A percentile compares a stretch with the other conserved stretches of the same genome.
phyloP scores from a whole-genome alignment of 2,888 invertebrate genomes.

The Platycheirus rosarum region DNA sequence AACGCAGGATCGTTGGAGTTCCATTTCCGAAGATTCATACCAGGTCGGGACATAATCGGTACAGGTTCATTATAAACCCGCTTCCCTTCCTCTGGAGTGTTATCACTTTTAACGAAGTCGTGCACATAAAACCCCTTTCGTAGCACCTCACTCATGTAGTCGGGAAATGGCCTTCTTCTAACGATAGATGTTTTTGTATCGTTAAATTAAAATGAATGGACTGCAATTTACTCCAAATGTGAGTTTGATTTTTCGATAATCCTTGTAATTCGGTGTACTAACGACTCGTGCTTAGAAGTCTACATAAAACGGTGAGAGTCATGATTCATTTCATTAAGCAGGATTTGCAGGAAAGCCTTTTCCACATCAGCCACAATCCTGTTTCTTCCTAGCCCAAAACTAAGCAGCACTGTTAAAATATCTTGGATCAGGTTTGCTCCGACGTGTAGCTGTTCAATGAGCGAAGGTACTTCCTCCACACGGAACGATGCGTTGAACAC shows the following conservation, averaged over 20 bases:
- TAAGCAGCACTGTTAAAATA: conserved; percentile 23
- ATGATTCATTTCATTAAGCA: background rate
- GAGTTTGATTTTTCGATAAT: conserved; percentile 36
- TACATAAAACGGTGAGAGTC: conserved; percentile 10
- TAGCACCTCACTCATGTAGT: conserved; percentile 28
- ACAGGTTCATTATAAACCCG: too few relatives aligned
- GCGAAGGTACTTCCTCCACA: too few relatives aligned
- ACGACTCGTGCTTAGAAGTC: too few relatives aligned
- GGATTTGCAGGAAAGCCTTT: conserved; percentile 26
- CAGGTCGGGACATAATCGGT: too few relatives aligned
- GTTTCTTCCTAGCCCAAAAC: conserved; percentile 25
- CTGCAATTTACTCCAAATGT: conserved; percentile 27
- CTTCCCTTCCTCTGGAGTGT: too few relatives aligned
- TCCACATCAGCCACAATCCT: conserved; percentile 39
- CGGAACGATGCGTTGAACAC: too few relatives aligned
- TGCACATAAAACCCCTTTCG: conserved; percentile 30
- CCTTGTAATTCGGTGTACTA: background rate
- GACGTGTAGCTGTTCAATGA: too few relatives aligned
- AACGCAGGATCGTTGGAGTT: conserved; percentile 16
- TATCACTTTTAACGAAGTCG: background rate
- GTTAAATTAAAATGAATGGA: conserved; percentile 30
- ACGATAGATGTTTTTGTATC: conserved; percentile 10
- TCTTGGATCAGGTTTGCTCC: conserved; percentile 34
- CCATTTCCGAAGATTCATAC: conserved; percentile 20
- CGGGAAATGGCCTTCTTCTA: background rate